Base-by-base conservation (phyloP, 92 coral and sea anemone species). In the Umimayanthus kanabou region DNA sequence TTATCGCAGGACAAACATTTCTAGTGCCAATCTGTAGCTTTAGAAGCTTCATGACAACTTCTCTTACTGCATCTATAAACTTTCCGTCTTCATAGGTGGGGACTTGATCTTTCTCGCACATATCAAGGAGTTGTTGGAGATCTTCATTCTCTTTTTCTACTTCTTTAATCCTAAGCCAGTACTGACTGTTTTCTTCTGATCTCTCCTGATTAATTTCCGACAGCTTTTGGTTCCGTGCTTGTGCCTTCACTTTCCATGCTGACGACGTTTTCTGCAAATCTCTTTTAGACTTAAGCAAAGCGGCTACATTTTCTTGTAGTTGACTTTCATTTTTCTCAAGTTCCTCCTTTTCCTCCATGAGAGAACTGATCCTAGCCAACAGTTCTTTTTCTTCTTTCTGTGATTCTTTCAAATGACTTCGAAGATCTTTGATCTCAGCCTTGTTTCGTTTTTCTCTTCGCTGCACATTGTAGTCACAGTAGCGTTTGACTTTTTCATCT, bases 371-470 rank as follows among this genome's bases (percentile, higher is more conserved):
- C 28, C 73, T 67, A 10, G 30, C 26, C 9, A 29, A 6, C 73
- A 67, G 8, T 20, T 67, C 73, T 10, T 67, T 29, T 67, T 67
- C 73, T 25, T 11, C 37, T 67, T 67, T 25, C n/a, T 67, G 25
- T 67, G 10, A 3, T 9, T 67, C 73, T 29, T 67, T 67, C 37
- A 22, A 10, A 9, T 67, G 28, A 18, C 22, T 16, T 66, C 22
- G 18, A 9, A 66, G 26, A 66, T 20, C 26, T 66, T 67, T 20
- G 25, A 67, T 15, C 23, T 8, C 1, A 11, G 15, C 6, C 4
- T 71, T 57, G 39, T 50, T 50, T 22, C 82, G 43, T 25, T 61
- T 28, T 50, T 79, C 82, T 79, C 82, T 79, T 61, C 81, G 61
- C 5, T 16, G 45, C 18, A 9, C 77, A 71, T 85, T 80, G 71